These are phyloP conservation scores for Pseudoatta argentina DNA, from an alignment of 1,140 invertebrate genomes.

Conservation along the genomic window DNA sequence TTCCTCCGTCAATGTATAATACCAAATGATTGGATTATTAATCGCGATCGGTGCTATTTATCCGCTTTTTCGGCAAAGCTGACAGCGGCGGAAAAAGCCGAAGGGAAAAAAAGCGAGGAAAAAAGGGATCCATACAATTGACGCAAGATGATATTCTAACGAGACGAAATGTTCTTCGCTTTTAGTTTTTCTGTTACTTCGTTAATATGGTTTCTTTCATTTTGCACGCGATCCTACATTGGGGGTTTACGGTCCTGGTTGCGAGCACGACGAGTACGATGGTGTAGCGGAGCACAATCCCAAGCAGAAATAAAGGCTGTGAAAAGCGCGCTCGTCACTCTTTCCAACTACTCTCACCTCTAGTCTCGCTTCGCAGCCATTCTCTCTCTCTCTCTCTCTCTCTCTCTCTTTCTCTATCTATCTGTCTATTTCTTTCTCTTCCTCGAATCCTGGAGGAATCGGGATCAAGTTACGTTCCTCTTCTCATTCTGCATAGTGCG, in stretches of 20 bases:
- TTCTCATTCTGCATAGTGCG: constrained; percentile 23
- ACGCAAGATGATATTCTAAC: constrained; percentile 38
- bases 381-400: neutral
- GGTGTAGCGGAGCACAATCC: neutral
- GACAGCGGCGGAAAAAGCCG: neutral
- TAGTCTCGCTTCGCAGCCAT: neutral
- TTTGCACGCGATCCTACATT: neutral
- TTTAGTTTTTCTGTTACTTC: constrained; percentile 32
- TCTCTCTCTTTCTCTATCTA: neutral
- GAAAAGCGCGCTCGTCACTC: constrained; percentile 39
- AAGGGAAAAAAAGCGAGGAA: neutral
- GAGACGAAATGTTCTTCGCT: constrained; percentile 8
- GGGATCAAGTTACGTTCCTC: constrained; percentile 31
- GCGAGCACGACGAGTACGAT: neutral
- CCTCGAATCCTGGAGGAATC: constrained; percentile 7
- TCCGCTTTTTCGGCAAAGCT: neutral
- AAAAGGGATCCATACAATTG: constrained; percentile 13
- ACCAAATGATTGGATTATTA: constrained; percentile 45
- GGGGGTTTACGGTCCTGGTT: neutral
- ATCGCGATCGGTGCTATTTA: constrained; percentile 44
- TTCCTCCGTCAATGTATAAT: constrained; percentile 48
- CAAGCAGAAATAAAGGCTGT: constrained; percentile 35
- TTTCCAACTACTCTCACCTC: constrained; percentile 31
- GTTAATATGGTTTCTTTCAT: constrained; percentile 28
- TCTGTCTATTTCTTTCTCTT: neutral